A percentile compares a stretch with the other conserved stretches of the same genome.
These are phyloP conservation scores for Prunella strophiata DNA, from an alignment of 2,797 vertebrate species.

Conservation along the genomic window DNA sequence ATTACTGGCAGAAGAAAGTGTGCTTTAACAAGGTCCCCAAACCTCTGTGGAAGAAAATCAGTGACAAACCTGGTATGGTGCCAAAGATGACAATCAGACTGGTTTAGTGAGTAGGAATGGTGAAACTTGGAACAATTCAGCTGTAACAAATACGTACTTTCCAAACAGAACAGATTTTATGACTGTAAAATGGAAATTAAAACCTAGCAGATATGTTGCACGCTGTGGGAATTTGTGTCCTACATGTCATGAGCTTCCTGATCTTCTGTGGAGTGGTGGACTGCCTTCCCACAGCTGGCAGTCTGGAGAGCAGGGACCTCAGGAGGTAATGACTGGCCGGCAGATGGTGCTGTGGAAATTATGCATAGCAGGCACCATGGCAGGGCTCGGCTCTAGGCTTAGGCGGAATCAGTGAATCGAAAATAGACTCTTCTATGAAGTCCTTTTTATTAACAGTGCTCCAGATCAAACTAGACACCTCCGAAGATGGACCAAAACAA, in stretches of 20 bases:
- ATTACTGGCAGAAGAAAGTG: neutral
- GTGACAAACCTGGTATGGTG: neutral
- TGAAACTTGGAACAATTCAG: neutral
- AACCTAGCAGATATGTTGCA: neutral
- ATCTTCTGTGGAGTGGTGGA: neutral
- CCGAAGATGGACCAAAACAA: neutral
- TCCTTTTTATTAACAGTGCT: neutral
- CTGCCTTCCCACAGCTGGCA: neutral
- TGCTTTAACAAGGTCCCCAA: neutral
- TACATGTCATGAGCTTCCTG: neutral
- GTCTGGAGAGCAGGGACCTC: neutral
- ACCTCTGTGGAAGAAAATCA: neutral
- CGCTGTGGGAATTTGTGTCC: neutral
- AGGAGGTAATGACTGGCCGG: neutral
- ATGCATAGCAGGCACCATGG: accelerated
- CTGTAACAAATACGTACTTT: neutral
- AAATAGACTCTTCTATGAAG: neutral
- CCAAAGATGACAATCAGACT: neutral
- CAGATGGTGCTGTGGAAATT: constrained; percentile 12
- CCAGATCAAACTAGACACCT: neutral
- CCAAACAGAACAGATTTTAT: neutral
- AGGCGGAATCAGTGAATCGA: accelerated
- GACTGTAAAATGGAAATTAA: neutral
- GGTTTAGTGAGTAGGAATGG: neutral
- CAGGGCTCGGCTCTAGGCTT: neutral